A percentile compares a stretch with the other conserved stretches of the same genome.
phyloP scores from a whole-genome alignment of 2,888 invertebrate genomes.

The Acrocyrtus sp. region DNA sequence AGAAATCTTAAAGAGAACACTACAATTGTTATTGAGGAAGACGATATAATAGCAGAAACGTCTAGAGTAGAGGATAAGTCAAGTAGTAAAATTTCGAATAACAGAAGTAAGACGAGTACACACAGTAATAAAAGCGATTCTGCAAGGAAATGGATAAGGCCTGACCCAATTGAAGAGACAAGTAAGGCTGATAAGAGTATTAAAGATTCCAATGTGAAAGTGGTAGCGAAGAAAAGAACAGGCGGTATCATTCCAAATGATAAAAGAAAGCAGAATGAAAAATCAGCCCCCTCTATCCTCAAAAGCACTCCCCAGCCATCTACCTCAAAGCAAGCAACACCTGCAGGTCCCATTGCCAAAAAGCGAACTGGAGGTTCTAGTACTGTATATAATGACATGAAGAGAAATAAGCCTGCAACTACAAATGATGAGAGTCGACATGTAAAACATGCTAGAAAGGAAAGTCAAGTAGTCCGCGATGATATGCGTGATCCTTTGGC shows the following conservation, averaged over 20 bases:
- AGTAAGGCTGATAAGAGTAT: too few relatives aligned
- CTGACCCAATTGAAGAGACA: too few relatives aligned
- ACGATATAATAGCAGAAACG: slow-evolving; percentile 24
- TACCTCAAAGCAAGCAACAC: too few relatives aligned
- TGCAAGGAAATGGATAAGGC: slow-evolving; percentile 14
- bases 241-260: slow-evolving; percentile 21
- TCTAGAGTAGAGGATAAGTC: too few relatives aligned
- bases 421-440: neutral
- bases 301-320: too few relatives aligned
- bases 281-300: neutral
- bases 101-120: too few relatives aligned
- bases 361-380: slow-evolving; percentile 38
- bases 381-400: slow-evolving; percentile 11
- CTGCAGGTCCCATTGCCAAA: slow-evolving; percentile 20
- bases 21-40: slow-evolving; percentile 41
- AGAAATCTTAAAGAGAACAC: slow-evolving; percentile 35
- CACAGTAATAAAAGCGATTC: too few relatives aligned
- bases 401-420: neutral
- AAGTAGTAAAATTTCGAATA: too few relatives aligned
- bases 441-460: too few relatives aligned
- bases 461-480: neutral
- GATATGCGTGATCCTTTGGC: slow-evolving; percentile 6
- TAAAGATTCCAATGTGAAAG: too few relatives aligned
- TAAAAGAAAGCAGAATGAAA: neutral
- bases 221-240: slow-evolving; percentile 46